Evolutionary conservation across 2,888 invertebrate species (phyloP), one percentile per base, ranked within the genome.

Genomic region (Pollenia amentaria): DNA sequence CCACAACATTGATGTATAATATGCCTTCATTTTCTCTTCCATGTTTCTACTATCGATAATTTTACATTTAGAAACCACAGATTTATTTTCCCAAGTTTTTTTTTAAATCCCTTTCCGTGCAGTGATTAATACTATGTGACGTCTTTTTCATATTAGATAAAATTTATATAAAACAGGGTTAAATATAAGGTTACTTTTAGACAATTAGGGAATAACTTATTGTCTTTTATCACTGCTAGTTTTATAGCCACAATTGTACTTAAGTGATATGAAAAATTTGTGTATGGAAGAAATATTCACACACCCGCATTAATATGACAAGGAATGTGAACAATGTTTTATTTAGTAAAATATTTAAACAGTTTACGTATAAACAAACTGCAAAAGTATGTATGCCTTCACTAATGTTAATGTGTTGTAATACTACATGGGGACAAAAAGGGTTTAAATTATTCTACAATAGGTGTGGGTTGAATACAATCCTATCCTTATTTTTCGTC

Each of bases 301-400:
- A 40, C 4, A 64, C 12, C 1, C 8, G 7, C 6, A 21, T 46
- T 65, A 8, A 18, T 46, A 65, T 65, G 44, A 65, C 46, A 65
- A 44, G 46, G 46, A 65, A 65, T 65, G 12, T 46, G 16, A 65
- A 65, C 65, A 65, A 21, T 46, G 65, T 46, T 65, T 18, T 46
- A 46, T 65, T 65, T 65, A 16, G 46, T 65, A 21, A 65, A 44
- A 18, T 46, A 44, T 46, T 46, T 65, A 21, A 65, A 12, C 65
- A 65, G 65, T 12, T 21, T 18, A 14, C 14, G 0, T 18, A 65
- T 21, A 65, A 8, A 18, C 18, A n/a, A 42, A n/a, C 29, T 40
- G n/a, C 40, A 62, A 62, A 62, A 42, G 4, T 29, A 29, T 29
- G 29, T 29, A 29, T 29, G 6, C 29, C 29, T 29, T 29, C 29